Conservation (phyloP, 2,797 vertebrate genomes). For the Urosaurus nigricauda region DNA sequence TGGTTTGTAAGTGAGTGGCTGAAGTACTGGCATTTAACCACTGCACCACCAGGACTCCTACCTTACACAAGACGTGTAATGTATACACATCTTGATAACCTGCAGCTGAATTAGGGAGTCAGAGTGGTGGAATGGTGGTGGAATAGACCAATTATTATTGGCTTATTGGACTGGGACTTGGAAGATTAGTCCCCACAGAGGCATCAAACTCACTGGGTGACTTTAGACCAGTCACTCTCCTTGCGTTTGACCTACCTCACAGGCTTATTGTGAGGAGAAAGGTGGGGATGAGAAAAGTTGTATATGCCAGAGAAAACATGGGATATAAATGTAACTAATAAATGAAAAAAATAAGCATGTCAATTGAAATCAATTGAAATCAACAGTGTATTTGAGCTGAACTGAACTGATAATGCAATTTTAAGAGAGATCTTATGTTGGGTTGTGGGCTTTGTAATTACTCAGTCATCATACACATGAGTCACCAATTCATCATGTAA, state of each 20-base stretch:
- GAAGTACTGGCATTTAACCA: no score
- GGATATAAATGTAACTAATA: not conserved
- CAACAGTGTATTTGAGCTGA: not conserved
- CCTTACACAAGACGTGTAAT: no score
- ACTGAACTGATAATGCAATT: not conserved
- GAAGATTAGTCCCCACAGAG: not conserved
- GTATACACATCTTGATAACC: not conserved
- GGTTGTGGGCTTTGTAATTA: not conserved
- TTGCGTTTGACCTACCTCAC: not conserved
- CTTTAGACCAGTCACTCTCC: not conserved
- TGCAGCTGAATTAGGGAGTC: not conserved
- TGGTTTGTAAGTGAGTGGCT: no score
- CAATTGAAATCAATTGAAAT: not conserved
- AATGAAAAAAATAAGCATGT: not conserved
- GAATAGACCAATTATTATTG: not conserved
- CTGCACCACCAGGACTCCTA: no score
- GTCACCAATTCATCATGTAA: not conserved
- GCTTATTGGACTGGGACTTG: not conserved
- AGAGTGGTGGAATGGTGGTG: not conserved
- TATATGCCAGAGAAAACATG: not conserved
- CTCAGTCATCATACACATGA: not conserved
- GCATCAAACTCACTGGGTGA: not conserved
- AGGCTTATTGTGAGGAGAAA: not conserved
- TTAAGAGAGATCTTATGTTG: not conserved
- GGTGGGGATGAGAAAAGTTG: not conserved